Conservation (phyloP, 2,113 vertebrate species). For the Gorsachius goisagi region DNA sequence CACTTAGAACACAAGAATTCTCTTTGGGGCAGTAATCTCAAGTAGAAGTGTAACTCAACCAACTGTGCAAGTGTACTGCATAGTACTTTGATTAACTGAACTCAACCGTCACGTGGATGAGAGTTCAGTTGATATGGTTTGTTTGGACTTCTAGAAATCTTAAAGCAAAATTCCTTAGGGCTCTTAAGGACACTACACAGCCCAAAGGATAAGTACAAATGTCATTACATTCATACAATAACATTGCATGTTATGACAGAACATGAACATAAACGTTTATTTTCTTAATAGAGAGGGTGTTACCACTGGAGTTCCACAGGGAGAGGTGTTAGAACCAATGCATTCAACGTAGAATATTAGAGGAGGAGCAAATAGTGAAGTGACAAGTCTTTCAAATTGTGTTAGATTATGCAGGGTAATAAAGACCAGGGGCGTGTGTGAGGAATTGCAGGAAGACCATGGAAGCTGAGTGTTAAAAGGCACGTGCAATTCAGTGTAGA, state of each 20-base stretch:
- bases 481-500: not conserved
- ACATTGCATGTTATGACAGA: not conserved
- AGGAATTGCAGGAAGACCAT: not conserved
- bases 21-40: not conserved
- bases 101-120: not conserved
- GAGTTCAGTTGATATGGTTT: not conserved
- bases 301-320: not conserved
- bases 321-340: not conserved
- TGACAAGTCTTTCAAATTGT: not conserved
- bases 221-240: not conserved
- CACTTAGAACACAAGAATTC: not conserved
- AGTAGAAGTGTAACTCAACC: not conserved
- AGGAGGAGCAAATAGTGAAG: not conserved
- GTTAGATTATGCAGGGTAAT: not conserved
- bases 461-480: not conserved
- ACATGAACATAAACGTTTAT: not conserved
- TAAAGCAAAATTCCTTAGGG: not conserved
- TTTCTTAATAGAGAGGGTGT: not conserved
- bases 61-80: not conserved
- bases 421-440: not conserved
- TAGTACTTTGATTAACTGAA: not conserved
- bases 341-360: not conserved
- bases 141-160: not conserved
- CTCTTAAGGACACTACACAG: not conserved
- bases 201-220: not conserved